Conservation (phyloP, 2,113 vertebrate genomes). For the Megaptera novaeangliae region DNA sequence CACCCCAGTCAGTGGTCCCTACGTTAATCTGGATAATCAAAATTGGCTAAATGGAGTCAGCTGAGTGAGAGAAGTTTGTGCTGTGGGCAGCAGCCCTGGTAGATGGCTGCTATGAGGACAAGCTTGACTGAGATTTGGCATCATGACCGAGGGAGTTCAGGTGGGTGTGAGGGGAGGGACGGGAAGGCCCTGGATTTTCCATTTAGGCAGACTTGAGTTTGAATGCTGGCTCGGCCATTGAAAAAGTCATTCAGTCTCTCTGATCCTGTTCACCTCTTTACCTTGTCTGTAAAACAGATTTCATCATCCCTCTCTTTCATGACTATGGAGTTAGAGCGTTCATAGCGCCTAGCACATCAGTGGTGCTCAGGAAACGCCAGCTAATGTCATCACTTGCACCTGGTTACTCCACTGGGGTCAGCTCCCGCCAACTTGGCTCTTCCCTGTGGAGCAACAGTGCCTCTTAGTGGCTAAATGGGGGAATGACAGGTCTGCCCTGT, state of each 20-base stretch:
- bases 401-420: background rate
- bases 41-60: background rate
- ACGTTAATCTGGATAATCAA: background rate
- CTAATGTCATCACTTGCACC: background rate
- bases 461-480: background rate
- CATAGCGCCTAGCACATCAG: background rate
- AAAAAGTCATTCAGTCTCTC: background rate
- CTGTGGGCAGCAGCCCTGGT: background rate
- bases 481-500: background rate
- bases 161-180: too few species aligned
- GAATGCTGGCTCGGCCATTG: background rate
- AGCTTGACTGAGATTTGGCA: background rate
- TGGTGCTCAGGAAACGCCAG: background rate
- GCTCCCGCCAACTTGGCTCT: accelerated
- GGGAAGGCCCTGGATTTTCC: background rate
- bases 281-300: background rate
- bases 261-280: background rate
- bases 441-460: slow-evolving; percentile 21
- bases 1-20: background rate
- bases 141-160: background rate
- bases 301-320: background rate
- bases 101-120: background rate
- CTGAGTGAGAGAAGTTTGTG: background rate
- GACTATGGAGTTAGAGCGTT: background rate
- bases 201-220: background rate